A percentile compares a stretch with the other conserved stretches of the same genome.
phyloP scores from a whole-genome alignment of 30 jellyfish, hydroid and myxozoan genomes.

The Sanderia malayensis region DNA sequence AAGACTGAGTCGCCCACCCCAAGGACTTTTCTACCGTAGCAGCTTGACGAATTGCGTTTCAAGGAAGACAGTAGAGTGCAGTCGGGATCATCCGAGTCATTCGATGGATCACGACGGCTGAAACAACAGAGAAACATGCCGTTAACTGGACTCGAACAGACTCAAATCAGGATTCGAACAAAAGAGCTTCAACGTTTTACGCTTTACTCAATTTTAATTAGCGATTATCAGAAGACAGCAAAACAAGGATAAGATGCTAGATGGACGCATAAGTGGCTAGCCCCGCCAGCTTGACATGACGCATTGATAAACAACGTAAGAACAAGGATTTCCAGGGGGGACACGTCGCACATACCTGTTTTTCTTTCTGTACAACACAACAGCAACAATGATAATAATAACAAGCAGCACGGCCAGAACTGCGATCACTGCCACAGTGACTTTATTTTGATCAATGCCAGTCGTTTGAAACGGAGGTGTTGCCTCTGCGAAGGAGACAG shows the following conservation, averaged over 20 bases:
- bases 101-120: slow-evolving; percentile 7
- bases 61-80: slow-evolving; percentile 43
- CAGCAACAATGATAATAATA: slow-evolving; percentile 25
- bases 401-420: slow-evolving; percentile 48
- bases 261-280: too few relatives aligned
- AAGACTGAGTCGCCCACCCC: slow-evolving; percentile 33
- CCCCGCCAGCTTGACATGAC: too few relatives aligned
- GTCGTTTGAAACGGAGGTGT: slow-evolving; percentile 17
- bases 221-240: too few relatives aligned
- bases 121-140: background rate
- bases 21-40: slow-evolving; percentile 40
- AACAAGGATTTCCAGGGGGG: too few relatives aligned
- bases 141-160: too few relatives aligned
- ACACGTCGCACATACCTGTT: slow-evolving; percentile 27
- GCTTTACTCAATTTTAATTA: too few relatives aligned
- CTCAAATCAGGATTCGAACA: too few relatives aligned
- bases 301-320: too few relatives aligned
- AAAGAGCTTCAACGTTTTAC: too few relatives aligned
- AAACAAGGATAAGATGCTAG: too few relatives aligned
- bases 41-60: slow-evolving; percentile 35
- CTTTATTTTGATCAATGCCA: slow-evolving; percentile 28
- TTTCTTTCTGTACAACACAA: slow-evolving; percentile 27
- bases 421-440: slow-evolving; percentile 46
- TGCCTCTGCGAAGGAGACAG: slow-evolving; percentile 3
- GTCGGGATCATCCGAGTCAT: slow-evolving; percentile 33